Base-by-base conservation (phyloP, 2,797 vertebrate genomes). In the Galaxias olidus region DNA sequence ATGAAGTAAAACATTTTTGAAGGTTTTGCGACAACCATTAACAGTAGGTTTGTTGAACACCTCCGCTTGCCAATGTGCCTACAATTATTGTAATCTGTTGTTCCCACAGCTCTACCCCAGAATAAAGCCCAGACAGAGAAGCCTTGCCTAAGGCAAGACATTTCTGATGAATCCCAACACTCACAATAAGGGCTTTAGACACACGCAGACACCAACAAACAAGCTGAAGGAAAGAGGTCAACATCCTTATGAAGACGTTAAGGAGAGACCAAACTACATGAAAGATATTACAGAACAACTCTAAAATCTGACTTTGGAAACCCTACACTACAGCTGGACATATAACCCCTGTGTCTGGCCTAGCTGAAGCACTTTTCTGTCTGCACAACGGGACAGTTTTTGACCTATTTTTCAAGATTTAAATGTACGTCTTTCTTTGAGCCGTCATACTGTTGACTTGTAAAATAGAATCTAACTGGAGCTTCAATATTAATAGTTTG, bases 111-210 rank as follows among this genome's bases (percentile, higher is more conserved):
- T 98, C 1, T 98, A 98, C 71, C 96, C 95, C 9, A 91, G 96
- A 86, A 97, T 98, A 91, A 96, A 97, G 86, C 95, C 93, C 63
- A 90, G 96, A 85, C 95, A 98, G 79, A 94, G 96, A 86, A 95
- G 88, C 74, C 88, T 98, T 88, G 96, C 96, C 51, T 98, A 88
- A 93, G 87, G 45, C 61, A 46, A 48, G 43, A 61, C 53, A 58
- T 82, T 15, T 17, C 61, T 48, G 43, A 8, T 59, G 17, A 10
- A 6, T 30, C 18, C 19, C 20, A 54, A 20, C 12, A 18, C 10
- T 19, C 19, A 18, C 51, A 61, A 75, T 60, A 50, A 40, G 66
- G 68, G 69, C 85, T 85, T 87, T 77, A 83, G n/a, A n/a, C n/a
- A n/a, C n/a, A n/a, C n/a, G n/a, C n/a, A n/a, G n/a, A n/a, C n/a